Evolutionary conservation across 2,797 vertebrate species (phyloP), one percentile per base, ranked within the genome.

Genomic region (Danio choprae): DNA sequence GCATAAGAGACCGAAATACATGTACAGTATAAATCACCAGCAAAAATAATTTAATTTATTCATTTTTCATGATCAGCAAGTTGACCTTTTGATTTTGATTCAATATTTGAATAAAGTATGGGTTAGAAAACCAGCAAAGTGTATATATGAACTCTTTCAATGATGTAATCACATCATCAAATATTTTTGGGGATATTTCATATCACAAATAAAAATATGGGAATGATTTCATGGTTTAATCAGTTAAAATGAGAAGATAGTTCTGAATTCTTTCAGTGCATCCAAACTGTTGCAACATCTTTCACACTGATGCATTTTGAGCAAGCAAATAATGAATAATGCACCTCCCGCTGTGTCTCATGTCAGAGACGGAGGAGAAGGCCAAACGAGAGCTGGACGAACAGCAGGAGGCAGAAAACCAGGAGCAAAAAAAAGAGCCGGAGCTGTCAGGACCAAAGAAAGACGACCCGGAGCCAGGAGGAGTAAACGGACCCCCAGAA

Each of bases 311-410:
- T 22, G 48, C 13, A 12, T 44, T 72, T 11, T 6, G 12, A 8
- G 20, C 18, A 10, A 40, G 62, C 2, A 12, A 64, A 40, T 16
- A 16, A 7, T 22, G 7, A 81, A 69, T 46, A 41, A 78, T 29
- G 36, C 5, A 7, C 4, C 15, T 50, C 44, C 11, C 3, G 51
- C 51, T 77, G 43, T 40, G 5, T 82, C 13, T 77, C 4, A 43
- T n/a, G 22, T 56, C 82, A 91, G 93, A 93, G 90, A 91, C 92
- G 0, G 97, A 98, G 88, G 98, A 99, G 89, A 95, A 95, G 87
- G 91, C 92, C 77, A 95, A 91, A 74, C 93, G 90, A 81, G 95
- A 95, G 77, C 89, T 91, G 8, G 94, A 94, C 55, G 94, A 95
- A 84, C 90, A 89, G 87, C 92, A 94, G 73, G 92, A 89, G 13